Base-by-base conservation (phyloP, 1,140 invertebrate genomes). In the Danaus plexippus region DNA sequence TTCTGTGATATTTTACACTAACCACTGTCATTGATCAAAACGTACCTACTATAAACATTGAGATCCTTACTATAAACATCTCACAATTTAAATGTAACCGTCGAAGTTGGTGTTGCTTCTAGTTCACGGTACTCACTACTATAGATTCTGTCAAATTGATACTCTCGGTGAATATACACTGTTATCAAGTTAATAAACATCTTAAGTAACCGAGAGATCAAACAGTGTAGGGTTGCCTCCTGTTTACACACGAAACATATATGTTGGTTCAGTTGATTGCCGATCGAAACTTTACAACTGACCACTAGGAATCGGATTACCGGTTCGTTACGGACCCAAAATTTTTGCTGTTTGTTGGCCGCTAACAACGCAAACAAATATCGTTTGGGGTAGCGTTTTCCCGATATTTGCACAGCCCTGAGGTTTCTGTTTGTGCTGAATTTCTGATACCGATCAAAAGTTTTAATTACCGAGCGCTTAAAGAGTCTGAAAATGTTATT, bases 221-320 rank as follows among this genome's bases (percentile, higher is more conserved):
- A 61, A 61, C 52, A 52, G 12, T 15, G 15, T 56, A 61, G 54
- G 54, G 59, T 61, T 61, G 54, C 59, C 59, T 59, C 56, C n/a
- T 85, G 77, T 85, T 83, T 83, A 48, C 75, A 43, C 70, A 81
- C 79, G 81, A 77, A 82, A 83, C 68, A 81, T 75, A 81, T 83
- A 74, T 83, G 80, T 85, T 83, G 62, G 71, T 67, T 60, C 72
- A 83, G 74, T 83, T 85, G 82, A 85, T 85, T 85, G 82, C 70
- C 59, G 76, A 85, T 85, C 74, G 78, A 75, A 85, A 85, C 77
- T 85, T 81, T 77, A 74, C 66, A 75, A 80, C 77, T 85, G 82
- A 83, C 82, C 82, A 74, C 73, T 75, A 64, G 63, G 77, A 78
- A 83, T 85, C 80, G 74, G 80, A 83, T 85, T 81, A 80, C 79